Percentiles rank a stretch among this genome's conserved stretches.
phyloP scores from a whole-genome alignment of 1,140 invertebrate species.

The Lepidurus couesii region DNA sequence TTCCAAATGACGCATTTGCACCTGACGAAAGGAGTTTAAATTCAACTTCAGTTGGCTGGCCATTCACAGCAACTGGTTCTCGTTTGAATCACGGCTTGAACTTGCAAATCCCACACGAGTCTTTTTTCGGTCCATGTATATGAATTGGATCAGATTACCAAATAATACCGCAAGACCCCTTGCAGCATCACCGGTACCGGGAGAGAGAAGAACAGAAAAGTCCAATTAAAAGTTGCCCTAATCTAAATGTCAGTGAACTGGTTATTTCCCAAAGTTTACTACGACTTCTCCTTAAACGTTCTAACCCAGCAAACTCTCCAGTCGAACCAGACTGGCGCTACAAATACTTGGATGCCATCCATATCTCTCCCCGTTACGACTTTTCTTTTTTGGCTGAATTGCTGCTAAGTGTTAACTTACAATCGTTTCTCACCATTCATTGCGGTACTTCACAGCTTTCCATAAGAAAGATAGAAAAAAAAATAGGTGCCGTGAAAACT shows the following conservation, averaged over 20 bases:
- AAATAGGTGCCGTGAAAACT: neutral
- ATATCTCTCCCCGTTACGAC: neutral
- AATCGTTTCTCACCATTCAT: neutral
- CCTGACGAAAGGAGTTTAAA: neutral
- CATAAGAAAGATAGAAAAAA: too few relatives aligned
- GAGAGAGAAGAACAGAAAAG: neutral
- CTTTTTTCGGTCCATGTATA: too few relatives aligned
- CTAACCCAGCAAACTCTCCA: neutral
- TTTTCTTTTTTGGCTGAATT: neutral
- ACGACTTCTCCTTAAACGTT: neutral
- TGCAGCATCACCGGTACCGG: neutral
- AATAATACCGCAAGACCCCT: neutral
- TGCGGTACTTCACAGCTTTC: neutral
- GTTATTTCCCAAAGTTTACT: neutral
- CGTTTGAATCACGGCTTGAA: too few relatives aligned
- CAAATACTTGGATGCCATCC: neutral
- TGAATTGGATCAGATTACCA: neutral
- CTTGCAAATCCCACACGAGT: too few relatives aligned
- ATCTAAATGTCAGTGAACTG: neutral
- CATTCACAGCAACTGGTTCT: too few relatives aligned
- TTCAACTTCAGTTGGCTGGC: neutral
- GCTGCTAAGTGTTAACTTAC: neutral
- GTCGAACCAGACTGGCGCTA: neutral
- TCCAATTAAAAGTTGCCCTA: constrained; percentile 2
- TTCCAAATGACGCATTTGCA: neutral